Evolutionary conservation across 1,140 invertebrate species (phyloP), one percentile per base, ranked within the genome.

Genomic region (Dreissena rostriformis): DNA sequence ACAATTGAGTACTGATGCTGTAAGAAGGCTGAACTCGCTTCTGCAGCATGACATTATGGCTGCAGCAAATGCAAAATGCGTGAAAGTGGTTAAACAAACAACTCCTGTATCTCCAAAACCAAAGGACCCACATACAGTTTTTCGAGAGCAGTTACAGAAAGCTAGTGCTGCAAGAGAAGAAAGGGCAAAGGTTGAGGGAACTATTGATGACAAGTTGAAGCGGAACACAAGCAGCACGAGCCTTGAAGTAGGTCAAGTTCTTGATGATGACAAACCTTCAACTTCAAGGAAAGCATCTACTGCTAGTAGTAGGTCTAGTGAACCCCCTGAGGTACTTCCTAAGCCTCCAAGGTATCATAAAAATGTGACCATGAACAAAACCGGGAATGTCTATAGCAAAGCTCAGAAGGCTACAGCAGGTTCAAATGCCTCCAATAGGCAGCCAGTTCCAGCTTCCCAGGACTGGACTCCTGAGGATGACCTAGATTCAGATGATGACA

Each of bases 391-490:
- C 17, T 71, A 57, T 28, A 57, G 19, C n/a, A 79, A 26, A 22
- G 53, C 68, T 52, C 77, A 79, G 28, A 53, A 24, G 53, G 61
- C 61, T 24, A 24, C 65, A 78, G 51, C 29, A 52, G 49, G 26
- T 29, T 15, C 39, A 17, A n/a, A 39, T 53, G 11, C 19, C n/a
- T 49, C 26, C 65, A 28, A 57, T 39, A 66, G 63, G 28, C 71
- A 82, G 70, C 51, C 28, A n/a, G 28, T 79, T 24, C 75, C 71
- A 22, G 66, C 65, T 55, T 82, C 80, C 29, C 52, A 67, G 55
- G 89, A 90, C 52, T 92, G 91, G 91, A 88, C 87, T 0, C 91
- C 91, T 10, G 89, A 90, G 77, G 82, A 87, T 84, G 91, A 92
- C 70, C 78, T 92, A 4, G 90, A 88, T 22, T 90, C 91, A 19